Evolutionary conservation across 2,888 invertebrate genomes (phyloP).

Genomic region (Euplagia quadripunctaria): DNA sequence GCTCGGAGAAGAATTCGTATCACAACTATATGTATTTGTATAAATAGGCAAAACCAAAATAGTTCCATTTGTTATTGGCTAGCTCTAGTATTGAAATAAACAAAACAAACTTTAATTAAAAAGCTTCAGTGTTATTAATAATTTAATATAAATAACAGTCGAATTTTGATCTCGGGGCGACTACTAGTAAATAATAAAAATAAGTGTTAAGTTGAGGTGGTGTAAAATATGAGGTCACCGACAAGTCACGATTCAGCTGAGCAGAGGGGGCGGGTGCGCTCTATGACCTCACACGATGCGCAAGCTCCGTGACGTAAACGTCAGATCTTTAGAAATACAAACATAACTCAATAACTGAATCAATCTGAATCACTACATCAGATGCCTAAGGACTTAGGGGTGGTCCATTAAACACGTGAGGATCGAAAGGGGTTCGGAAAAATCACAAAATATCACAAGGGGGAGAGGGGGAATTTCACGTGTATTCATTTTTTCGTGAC

Average conservation of each 20-base stretch:
- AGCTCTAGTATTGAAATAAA: neutral
- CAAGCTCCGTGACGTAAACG: conserved; percentile 37
- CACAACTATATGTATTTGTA: neutral
- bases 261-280: conserved; percentile 32
- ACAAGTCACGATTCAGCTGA: conserved; percentile 47
- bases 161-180: neutral
- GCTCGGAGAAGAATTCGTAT: neutral
- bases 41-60: neutral
- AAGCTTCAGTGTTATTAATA: too few species aligned
- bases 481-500: too few species aligned
- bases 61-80: neutral
- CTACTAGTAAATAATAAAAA: neutral
- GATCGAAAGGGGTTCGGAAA: too few species aligned
- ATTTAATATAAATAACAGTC: too few species aligned
- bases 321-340: conserved; percentile 4
- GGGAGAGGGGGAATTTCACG: too few species aligned
- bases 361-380: neutral
- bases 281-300: conserved; percentile 46
- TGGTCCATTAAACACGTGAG: too few species aligned
- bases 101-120: too few species aligned
- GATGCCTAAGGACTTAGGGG: neutral
- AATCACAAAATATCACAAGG: too few species aligned
- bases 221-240: conserved; percentile 47
- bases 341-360: conserved; percentile 2
- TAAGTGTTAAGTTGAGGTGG: conserved; percentile 1